Base-by-base conservation (phyloP, 2,888 invertebrate genomes). In the Mythimna loreyi region DNA sequence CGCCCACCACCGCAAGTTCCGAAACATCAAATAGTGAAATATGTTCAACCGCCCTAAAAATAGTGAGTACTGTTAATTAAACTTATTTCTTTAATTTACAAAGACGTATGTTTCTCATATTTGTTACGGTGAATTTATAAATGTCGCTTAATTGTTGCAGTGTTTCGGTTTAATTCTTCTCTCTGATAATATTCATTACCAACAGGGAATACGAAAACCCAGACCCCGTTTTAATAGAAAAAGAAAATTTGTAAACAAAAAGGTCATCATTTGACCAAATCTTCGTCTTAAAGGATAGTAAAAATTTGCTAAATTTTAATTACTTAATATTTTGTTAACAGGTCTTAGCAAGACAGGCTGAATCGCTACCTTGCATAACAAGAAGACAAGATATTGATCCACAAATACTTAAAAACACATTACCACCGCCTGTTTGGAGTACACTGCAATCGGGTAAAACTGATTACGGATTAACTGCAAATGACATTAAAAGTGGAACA, bases 11-110 rank as follows among this genome's bases (percentile, higher is more conserved):
- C 11, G 25, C 25, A 49, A 25, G 0, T 19, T 13, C 30, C 3
- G 45, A 40, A 53, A n/a, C n/a, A 36, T 33, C 50, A 25, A 76
- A 56, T 53, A 47, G 2, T 28, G 4, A 57, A 40, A 75, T 70
- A 85, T 85, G 85, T 82, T 79, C 59, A 47, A 67, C 64, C 64
- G 66, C 11, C 66, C 68, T 61, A 80, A 80, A 65, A 79, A 81
- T 77, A 83, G 87, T 88, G 77, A 83, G 87, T 83, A 50, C 28
- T 36, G 2, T 56, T n/a, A 0, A 47, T 36, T 52, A 40, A 19
- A 47, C 60, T 40, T 52, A 33, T 36, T 53, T 49, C 19, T n/a
- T 23, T 9, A 1, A 11, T 53, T 19, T 28, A 28, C 28, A 11
- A 40, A 28, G 16, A 50, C n/a, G 16, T 52, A n/a, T 33, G 25